phyloP scores from a whole-genome alignment of 2,888 invertebrate genomes.

The Mesorhabditis belari region DNA sequence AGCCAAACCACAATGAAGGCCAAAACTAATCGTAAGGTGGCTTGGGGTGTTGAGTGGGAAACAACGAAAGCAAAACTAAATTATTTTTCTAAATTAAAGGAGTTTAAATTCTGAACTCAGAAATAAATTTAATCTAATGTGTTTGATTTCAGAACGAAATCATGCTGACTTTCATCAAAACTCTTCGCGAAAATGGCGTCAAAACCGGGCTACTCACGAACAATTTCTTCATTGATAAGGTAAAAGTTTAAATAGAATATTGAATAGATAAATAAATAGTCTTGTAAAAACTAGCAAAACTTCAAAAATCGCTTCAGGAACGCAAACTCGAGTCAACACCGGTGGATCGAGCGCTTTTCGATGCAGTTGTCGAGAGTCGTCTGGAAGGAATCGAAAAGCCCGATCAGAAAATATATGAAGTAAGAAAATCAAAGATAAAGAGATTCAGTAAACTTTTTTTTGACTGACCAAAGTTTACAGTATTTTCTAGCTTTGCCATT shows the following conservation, averaged over 20 bases:
- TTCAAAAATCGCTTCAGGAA: no score
- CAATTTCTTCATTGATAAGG: conserved; percentile 32
- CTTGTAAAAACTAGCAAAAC: no score
- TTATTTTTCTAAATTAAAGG: no score
- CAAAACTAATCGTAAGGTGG: no score
- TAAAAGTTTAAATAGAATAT: no score
- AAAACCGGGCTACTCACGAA: conserved; percentile 38
- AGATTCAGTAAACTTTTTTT: conserved; percentile 4
- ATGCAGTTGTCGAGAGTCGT: conserved; percentile 38
- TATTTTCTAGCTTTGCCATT: neutral
- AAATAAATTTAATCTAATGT: no score
- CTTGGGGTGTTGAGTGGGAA: no score
- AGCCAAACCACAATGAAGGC: no score
- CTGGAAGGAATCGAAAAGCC: conserved; percentile 31
- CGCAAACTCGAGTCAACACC: conserved; percentile 12
- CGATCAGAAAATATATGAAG: conserved; percentile 23
- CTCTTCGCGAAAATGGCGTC: conserved; percentile 20
- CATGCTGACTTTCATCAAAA: conserved; percentile 10
- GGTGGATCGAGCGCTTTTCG: conserved; percentile 24
- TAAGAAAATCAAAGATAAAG: no score
- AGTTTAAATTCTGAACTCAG: no score
- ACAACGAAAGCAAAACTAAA: no score
- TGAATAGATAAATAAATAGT: no score
- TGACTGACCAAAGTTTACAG: neutral
- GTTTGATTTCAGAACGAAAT: conserved; percentile 7